Percentiles rank a stretch among this genome's conserved stretches.
phyloP scores from a whole-genome alignment of 2,113 vertebrate genomes.

The Cygnus atratus region DNA sequence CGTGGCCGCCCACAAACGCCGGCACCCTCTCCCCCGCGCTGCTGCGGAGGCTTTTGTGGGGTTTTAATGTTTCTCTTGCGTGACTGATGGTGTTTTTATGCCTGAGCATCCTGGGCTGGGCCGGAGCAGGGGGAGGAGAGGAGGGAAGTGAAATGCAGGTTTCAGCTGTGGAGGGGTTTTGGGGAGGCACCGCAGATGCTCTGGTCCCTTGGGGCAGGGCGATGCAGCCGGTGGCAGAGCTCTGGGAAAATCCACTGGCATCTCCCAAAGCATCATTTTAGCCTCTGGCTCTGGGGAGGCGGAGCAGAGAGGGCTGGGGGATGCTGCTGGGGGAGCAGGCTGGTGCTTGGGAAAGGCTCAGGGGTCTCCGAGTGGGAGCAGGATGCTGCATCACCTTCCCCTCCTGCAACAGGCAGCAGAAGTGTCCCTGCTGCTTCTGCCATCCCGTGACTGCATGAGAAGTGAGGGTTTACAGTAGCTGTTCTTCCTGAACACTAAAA shows the following conservation, averaged over 20 bases:
- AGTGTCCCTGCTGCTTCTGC: not conserved
- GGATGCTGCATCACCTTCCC: not conserved
- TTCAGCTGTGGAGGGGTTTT: not conserved
- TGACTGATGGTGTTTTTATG: not conserved
- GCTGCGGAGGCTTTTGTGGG: not conserved
- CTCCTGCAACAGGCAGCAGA: not conserved
- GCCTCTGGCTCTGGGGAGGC: not conserved
- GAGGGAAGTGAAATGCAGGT: not conserved
- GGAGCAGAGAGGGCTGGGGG: not conserved
- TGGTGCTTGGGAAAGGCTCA: accelerated
- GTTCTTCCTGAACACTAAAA: not conserved
- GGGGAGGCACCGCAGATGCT: not conserved
- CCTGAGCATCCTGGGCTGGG: not conserved
- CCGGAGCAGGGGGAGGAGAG: not conserved
- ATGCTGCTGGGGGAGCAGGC: not conserved
- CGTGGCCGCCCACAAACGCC: not conserved
- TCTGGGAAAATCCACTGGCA: not conserved
- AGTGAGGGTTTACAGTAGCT: not conserved
- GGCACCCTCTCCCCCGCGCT: not conserved
- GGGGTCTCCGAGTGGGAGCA: no score
- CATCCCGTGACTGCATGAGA: not conserved
- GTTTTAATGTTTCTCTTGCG: not conserved
- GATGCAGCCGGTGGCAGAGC: not conserved
- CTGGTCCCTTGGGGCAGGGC: not conserved
- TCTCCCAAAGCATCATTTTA: not conserved